Conservation (phyloP, 2,113 vertebrate species). For the Brachypodius melanocephalos region DNA sequence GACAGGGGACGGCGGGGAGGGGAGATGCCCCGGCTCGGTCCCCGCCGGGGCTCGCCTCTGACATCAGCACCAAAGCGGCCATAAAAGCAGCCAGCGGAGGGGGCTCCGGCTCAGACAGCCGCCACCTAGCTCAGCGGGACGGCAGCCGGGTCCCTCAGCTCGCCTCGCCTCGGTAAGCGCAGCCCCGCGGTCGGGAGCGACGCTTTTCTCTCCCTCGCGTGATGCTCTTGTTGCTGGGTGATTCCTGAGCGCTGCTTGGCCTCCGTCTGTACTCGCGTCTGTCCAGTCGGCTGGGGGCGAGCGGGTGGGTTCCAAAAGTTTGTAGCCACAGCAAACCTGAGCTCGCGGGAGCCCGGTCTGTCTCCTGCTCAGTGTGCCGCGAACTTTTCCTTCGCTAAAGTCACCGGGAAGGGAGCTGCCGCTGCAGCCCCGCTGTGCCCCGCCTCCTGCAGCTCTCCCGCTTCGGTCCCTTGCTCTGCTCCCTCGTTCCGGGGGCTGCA, state of each 20-base stretch:
- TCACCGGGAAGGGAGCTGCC: background rate
- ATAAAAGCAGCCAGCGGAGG: conserved; percentile 53
- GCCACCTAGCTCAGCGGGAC: background rate
- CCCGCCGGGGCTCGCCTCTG: conserved; percentile 23
- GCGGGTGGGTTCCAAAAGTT: background rate
- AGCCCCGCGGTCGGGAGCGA: fast-evolving
- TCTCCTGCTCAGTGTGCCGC: background rate
- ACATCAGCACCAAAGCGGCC: conserved; percentile 52
- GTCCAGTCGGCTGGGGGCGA: background rate
- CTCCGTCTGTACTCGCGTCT: background rate
- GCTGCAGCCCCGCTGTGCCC: fast-evolving
- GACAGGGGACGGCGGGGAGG: conserved; percentile 10
- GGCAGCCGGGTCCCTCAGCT: background rate
- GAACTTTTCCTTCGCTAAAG: background rate
- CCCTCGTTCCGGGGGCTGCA: background rate
- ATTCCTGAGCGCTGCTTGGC: background rate
- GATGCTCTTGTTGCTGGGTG: background rate
- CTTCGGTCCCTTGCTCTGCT: background rate
- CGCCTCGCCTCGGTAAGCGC: conserved; percentile 30
- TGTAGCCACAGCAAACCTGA: fast-evolving
- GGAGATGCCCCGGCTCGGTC: conserved; percentile 54
- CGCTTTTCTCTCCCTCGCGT: fast-evolving
- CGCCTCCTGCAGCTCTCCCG: background rate
- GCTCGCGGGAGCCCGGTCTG: background rate
- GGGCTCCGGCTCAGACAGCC: background rate